Conservation (phyloP, 2,113 vertebrate species). For the Ammodytes marinus region DNA sequence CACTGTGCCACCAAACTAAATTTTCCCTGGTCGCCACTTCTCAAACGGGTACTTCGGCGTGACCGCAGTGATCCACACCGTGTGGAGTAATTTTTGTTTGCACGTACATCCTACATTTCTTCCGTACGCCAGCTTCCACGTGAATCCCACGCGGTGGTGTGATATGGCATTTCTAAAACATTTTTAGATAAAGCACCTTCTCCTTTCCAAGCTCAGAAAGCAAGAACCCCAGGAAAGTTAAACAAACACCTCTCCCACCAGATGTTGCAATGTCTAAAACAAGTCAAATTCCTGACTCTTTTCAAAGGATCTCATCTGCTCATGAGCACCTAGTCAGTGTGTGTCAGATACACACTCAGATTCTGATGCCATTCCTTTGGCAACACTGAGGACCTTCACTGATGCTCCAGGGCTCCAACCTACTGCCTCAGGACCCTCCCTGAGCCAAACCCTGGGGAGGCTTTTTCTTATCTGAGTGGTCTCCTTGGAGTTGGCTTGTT, state of each 20-base stretch:
- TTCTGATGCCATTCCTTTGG: slow-evolving; percentile 24
- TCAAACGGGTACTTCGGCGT: too few relatives aligned
- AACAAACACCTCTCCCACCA: slow-evolving; percentile 3
- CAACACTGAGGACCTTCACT: slow-evolving; percentile 26
- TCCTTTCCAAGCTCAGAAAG: not conserved
- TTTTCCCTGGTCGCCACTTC: too few relatives aligned
- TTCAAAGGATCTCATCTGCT: not conserved
- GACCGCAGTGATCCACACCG: too few relatives aligned
- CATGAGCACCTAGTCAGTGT: slow-evolving; percentile 18
- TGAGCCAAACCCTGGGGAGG: slow-evolving; percentile 63
- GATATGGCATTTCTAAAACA: not conserved
- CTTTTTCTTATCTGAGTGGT: slow-evolving; percentile 38
- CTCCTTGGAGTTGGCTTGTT: slow-evolving; percentile 23
- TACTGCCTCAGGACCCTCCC: slow-evolving; percentile 15
- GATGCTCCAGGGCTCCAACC: slow-evolving; percentile 29
- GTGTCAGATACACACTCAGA: slow-evolving; percentile 29
- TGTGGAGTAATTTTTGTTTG: too few relatives aligned
- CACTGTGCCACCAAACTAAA: too few relatives aligned
- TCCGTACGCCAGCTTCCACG: too few relatives aligned
- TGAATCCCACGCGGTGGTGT: not conserved
- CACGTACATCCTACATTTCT: too few relatives aligned
- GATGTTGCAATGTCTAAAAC: slow-evolving; percentile 4
- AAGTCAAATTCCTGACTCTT: slow-evolving; percentile 12
- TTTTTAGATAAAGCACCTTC: not conserved
- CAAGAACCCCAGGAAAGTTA: not conserved